phyloP scores from a whole-genome alignment of 2,113 vertebrate species.

The Burhinus bistriatus region DNA sequence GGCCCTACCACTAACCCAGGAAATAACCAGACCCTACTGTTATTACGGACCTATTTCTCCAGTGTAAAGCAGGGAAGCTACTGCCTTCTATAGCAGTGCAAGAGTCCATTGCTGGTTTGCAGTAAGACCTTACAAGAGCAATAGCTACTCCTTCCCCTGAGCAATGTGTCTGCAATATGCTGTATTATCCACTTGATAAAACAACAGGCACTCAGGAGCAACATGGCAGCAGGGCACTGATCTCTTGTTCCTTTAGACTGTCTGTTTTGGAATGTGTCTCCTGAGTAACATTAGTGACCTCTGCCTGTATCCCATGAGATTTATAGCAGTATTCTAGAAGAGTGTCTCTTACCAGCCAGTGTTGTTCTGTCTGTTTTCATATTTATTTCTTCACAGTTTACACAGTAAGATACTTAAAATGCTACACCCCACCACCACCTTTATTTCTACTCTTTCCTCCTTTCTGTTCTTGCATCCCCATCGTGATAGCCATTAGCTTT shows the following conservation, averaged over 20 bases:
- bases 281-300: background rate
- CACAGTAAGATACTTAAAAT: background rate
- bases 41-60: fast-evolving
- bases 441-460: background rate
- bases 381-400: background rate
- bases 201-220: background rate
- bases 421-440: background rate
- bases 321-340: background rate
- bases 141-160: background rate
- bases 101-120: background rate
- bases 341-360: background rate
- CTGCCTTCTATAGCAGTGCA: background rate
- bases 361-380: background rate
- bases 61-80: background rate
- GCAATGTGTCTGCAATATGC: background rate
- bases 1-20: background rate
- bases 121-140: background rate
- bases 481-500: background rate
- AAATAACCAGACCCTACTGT: background rate
- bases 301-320: background rate
- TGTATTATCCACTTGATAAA: background rate
- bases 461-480: background rate
- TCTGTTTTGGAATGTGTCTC: background rate
- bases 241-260: background rate
- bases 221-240: background rate